Conservation (phyloP, 2,797 vertebrate genomes). For the Antrozous pallidus region DNA sequence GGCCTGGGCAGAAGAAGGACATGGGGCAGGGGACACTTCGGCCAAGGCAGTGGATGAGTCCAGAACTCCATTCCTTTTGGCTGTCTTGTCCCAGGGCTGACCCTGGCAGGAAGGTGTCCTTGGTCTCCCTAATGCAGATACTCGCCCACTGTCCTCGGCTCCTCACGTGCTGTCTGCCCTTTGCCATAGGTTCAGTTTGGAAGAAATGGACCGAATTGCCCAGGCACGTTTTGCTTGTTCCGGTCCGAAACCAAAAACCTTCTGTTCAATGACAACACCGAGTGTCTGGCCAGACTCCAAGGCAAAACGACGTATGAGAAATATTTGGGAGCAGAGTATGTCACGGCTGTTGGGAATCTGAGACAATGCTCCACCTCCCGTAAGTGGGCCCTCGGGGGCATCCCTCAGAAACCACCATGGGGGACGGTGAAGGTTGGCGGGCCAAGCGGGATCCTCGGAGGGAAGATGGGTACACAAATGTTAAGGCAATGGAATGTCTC, state of each 20-base stretch:
- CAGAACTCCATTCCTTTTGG: background rate
- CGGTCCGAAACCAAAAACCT: constrained; percentile 85
- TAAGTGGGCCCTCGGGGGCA: constrained; percentile 61
- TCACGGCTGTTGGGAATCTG: constrained; percentile 80
- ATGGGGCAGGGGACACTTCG: too few relatives aligned
- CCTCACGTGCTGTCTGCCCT: background rate
- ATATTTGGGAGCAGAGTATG: constrained; percentile 85
- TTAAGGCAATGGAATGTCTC: background rate
- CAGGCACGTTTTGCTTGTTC: constrained; percentile 84
- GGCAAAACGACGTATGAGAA: constrained; percentile 41
- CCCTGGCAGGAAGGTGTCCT: background rate
- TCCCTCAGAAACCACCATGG: accelerated
- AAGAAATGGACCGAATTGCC: background rate
- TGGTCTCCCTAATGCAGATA: accelerated
- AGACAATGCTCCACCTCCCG: constrained; percentile 82
- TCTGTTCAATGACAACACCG: constrained; percentile 92
- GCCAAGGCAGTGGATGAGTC: background rate
- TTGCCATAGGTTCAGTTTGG: constrained; percentile 81
- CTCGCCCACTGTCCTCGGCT: background rate
- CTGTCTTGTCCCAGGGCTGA: background rate
- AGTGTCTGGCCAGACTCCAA: constrained; percentile 86
- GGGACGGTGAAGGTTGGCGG: background rate
- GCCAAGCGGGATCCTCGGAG: background rate
- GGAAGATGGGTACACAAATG: background rate
- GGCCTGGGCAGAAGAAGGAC: background rate